Base-by-base conservation (phyloP, 35 echinoderm and acorn worm genomes). In the Apostichopus japonicus region DNA sequence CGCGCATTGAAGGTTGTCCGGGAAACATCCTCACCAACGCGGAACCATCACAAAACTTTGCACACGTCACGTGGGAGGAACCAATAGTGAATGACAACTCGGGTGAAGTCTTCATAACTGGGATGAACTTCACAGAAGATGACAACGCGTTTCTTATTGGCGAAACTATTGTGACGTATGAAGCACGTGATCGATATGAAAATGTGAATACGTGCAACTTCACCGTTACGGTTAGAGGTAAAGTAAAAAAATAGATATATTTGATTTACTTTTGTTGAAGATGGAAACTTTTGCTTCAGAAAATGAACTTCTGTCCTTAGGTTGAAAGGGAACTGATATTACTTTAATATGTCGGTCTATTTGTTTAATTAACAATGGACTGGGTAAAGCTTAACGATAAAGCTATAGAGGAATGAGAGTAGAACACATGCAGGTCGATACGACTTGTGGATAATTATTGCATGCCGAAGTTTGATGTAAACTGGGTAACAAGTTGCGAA, bases 221-320 rank as follows among this genome's bases (percentile, higher is more conserved):
- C 54, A 84, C 81, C 4, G 55, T 84, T 17, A 84, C 81, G 1
- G 81, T 84, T n/a, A 84, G 8, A 84, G 81, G 81, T 84, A 84
- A 54, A 16, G 33, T 22, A 25, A 25, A 22, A 23, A 77, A 78
- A 3, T 24, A 9, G 4, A 10, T 24, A 23, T 78, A 78, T 78
- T 22, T 10, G 33, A 44, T 3, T 44, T 44, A 4, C 33, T 44
- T 44, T 44, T 44, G n/a, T n/a, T n/a, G n/a, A n/a, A n/a, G n/a
- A n/a, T n/a, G 4, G 14, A 67, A 19, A 67, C 19, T 67, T 67
- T 10, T 67, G 11, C 63, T 67, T 67, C 63, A 15, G 11, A 67
- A 67, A 67, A 15, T 67, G 4, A 10, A 65, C 62, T 67, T 67
- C 19, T 67, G 63, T 67, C 4, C 33, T 44, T 44, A 4, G 33